These are phyloP conservation scores for Tamias sibiricus DNA, from an alignment of 2,113 vertebrate genomes.

Conservation along the genomic window DNA sequence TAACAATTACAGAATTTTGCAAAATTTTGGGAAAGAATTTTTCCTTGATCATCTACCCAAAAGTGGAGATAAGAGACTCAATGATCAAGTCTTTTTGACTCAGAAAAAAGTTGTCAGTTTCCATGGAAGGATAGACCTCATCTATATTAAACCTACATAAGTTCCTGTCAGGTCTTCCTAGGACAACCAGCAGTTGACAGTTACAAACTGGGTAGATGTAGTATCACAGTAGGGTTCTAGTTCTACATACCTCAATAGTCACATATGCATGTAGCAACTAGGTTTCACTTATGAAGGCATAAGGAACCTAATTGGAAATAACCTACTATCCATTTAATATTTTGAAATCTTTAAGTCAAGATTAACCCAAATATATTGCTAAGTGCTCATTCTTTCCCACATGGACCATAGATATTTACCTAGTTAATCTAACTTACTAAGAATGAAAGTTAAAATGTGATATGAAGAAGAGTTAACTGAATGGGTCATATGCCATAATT, in stretches of 20 bases:
- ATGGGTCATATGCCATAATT: not conserved
- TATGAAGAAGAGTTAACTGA: not conserved
- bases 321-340: not conserved
- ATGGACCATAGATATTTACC: not conserved
- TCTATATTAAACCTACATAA: not conserved
- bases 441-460: conserved; percentile 37
- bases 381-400: not conserved
- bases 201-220: not conserved
- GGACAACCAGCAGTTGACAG: not conserved
- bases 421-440: not conserved
- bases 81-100: not conserved
- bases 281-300: not conserved
- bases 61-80: not conserved
- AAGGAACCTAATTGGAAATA: not conserved
- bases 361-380: conserved; percentile 15
- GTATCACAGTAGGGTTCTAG: not conserved
- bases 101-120: not conserved
- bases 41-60: not conserved
- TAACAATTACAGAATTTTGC: not conserved
- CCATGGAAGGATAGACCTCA: not conserved
- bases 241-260: not conserved
- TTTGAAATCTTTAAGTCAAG: conserved; percentile 22
- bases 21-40: not conserved
- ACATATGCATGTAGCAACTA: not conserved
- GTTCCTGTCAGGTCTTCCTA: not conserved